phyloP scores from a whole-genome alignment of 2,888 invertebrate genomes.

The Amblyteles armatorius region DNA sequence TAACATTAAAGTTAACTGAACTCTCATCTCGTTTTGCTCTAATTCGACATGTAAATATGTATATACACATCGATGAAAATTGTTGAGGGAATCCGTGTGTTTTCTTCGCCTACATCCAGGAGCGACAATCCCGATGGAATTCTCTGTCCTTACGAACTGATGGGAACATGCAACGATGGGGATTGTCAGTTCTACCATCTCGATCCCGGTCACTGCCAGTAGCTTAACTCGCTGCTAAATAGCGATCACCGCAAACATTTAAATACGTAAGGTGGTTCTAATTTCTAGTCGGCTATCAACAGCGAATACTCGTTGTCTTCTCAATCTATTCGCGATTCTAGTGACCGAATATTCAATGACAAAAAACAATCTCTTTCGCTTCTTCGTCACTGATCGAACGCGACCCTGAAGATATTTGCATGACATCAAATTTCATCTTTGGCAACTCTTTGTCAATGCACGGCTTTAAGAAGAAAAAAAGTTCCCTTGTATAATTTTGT shows the following conservation, averaged over 20 bases:
- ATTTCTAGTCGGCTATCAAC: constrained; percentile 72
- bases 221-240: constrained; percentile 75
- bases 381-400: neutral
- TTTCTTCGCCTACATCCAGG: constrained; percentile 76
- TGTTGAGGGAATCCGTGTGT: constrained; percentile 68
- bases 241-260: constrained; percentile 73
- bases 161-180: constrained; percentile 83
- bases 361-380: constrained; percentile 1
- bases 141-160: constrained; percentile 83
- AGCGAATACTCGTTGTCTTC: constrained; percentile 32
- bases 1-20: neutral
- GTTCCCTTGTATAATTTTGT: no score
- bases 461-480: no score
- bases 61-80: constrained; percentile 35
- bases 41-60: constrained; percentile 34
- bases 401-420: no score
- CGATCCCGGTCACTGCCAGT: constrained; percentile 75
- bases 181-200: constrained; percentile 82
- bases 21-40: neutral
- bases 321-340: constrained; percentile 2
- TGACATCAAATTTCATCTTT: no score
- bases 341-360: neutral
- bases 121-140: constrained; percentile 80
- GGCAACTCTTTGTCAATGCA: no score
- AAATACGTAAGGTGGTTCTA: constrained; percentile 83